Percentiles rank a stretch among this genome's conserved stretches.
phyloP scores from a whole-genome alignment of 2,888 invertebrate species.

The Napeogenes inachia region DNA sequence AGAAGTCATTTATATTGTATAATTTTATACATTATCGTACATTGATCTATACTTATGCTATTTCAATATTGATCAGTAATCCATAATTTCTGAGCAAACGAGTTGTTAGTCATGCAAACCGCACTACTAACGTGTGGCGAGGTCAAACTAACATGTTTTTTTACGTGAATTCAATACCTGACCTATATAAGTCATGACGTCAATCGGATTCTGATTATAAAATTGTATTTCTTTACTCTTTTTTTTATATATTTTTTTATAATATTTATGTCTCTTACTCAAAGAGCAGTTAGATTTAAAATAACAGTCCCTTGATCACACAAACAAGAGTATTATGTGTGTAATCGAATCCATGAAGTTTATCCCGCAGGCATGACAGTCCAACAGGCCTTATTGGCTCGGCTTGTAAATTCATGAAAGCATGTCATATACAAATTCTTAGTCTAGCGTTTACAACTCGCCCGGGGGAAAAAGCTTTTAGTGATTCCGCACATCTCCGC shows the following conservation, averaged over 20 bases:
- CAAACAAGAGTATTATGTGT: too few relatives aligned
- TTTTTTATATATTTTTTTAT: too few relatives aligned
- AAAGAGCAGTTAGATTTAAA: too few relatives aligned
- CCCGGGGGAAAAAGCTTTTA: slow-evolving; percentile 9
- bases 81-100: slow-evolving; percentile 39
- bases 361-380: too few relatives aligned
- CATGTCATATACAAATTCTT: too few relatives aligned
- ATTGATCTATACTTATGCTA: not conserved
- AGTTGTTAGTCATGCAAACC: slow-evolving; percentile 17
- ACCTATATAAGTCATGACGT: slow-evolving; percentile 70
- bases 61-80: slow-evolving; percentile 26
- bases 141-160: slow-evolving; percentile 48
- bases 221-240: slow-evolving; percentile 2
- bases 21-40: too few relatives aligned
- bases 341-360: too few relatives aligned
- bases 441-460: not conserved
- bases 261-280: too few relatives aligned
- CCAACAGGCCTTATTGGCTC: too few relatives aligned
- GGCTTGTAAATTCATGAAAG: too few relatives aligned
- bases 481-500: slow-evolving; percentile 13
- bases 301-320: too few relatives aligned
- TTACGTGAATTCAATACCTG: slow-evolving; percentile 60
- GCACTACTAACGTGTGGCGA: slow-evolving; percentile 51
- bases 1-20: too few relatives aligned
- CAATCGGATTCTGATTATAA: slow-evolving; percentile 38